phyloP scores from a whole-genome alignment of 2,888 invertebrate genomes.

The Spicauda simplicius region DNA sequence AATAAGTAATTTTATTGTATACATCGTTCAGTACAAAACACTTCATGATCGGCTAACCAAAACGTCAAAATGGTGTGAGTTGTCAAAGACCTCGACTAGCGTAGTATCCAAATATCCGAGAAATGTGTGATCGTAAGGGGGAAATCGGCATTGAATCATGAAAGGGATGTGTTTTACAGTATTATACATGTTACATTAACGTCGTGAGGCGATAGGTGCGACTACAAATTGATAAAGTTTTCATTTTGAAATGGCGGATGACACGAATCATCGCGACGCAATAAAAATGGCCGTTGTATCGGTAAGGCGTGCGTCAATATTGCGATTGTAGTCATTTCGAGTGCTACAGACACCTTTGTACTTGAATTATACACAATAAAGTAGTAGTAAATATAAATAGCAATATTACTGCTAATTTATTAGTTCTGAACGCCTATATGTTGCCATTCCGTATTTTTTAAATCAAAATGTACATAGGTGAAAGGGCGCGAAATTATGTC shows the following conservation, averaged over 20 bases:
- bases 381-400: not conserved
- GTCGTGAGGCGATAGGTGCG: constrained; percentile 60
- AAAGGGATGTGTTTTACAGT: constrained; percentile 64
- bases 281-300: constrained; percentile 83
- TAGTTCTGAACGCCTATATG: not conserved
- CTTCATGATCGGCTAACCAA: constrained; percentile 56
- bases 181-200: constrained; percentile 56
- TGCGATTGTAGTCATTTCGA: constrained; percentile 33
- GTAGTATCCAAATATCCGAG: constrained; percentile 71
- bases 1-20: constrained; percentile 64
- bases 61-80: constrained; percentile 83
- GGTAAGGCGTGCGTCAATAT: constrained; percentile 83
- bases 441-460: constrained; percentile 11
- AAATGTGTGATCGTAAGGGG: constrained; percentile 68
- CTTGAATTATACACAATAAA: not conserved
- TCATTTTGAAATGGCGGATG: constrained; percentile 82
- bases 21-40: constrained; percentile 45
- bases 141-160: constrained; percentile 60
- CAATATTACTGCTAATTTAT: not conserved
- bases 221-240: constrained; percentile 62
- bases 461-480: constrained; percentile 53
- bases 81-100: constrained; percentile 74
- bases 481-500: constrained; percentile 83
- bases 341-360: constrained; percentile 7
- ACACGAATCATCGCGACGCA: constrained; percentile 84